Conservation (phyloP, 35 echinoderm and acorn worm genomes). For the Stichopus chloronotus region DNA sequence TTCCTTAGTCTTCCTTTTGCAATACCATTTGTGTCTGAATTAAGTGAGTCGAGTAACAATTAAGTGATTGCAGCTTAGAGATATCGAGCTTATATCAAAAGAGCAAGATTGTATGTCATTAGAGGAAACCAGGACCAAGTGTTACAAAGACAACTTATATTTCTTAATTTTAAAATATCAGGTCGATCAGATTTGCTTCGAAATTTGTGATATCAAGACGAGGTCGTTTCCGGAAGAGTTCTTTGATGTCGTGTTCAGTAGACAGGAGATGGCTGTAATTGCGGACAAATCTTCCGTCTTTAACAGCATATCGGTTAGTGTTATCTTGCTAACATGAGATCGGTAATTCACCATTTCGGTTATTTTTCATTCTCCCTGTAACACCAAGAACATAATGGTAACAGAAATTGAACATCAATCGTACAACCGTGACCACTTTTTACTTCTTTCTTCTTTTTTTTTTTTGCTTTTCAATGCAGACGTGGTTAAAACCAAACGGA, state of each 20-base stretch:
- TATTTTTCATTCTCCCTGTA: not conserved
- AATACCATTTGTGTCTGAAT: not conserved
- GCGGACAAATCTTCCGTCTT: not conserved
- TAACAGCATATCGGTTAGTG: not conserved
- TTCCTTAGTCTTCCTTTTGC: not conserved
- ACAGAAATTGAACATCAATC: not conserved
- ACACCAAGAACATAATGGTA: not conserved
- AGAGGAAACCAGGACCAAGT: not conserved
- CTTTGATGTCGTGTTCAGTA: not conserved
- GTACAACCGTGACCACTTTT: not conserved
- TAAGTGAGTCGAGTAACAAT: not conserved
- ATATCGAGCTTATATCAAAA: not conserved
- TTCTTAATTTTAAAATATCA: not conserved
- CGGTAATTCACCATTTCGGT: not conserved
- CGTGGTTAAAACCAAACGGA: constrained; percentile 10
- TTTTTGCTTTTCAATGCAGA: not conserved
- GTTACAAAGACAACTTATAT: not conserved
- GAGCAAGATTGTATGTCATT: not conserved
- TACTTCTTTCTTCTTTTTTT: not conserved
- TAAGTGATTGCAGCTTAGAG: not conserved
- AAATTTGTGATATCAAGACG: not conserved
- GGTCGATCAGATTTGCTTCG: not conserved
- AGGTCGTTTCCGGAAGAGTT: not conserved
- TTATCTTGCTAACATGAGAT: not conserved
- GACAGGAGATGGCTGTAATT: not conserved